Percentiles rank a stretch among this genome's conserved stretches.
These are phyloP conservation scores for Cervus canadensis DNA, from an alignment of 2,113 vertebrate genomes.

Conservation along the genomic window DNA sequence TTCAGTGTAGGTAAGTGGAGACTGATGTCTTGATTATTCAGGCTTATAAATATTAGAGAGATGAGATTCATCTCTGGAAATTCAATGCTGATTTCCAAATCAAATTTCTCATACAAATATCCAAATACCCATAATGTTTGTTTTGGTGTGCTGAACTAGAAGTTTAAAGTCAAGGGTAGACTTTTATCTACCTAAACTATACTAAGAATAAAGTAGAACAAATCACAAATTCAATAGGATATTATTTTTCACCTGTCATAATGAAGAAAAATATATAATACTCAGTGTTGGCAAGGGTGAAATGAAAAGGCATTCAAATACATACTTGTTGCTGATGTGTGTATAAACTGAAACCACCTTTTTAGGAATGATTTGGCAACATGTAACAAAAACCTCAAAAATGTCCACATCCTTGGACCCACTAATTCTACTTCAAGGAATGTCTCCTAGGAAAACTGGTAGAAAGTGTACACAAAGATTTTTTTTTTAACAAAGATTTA, in stretches of 20 bases:
- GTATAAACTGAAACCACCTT: neutral
- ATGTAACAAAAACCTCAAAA: slow-evolving; percentile 2
- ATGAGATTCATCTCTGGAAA: slow-evolving; percentile 18
- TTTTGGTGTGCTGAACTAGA: neutral
- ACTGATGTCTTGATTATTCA: neutral
- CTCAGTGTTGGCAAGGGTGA: neutral
- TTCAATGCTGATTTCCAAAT: neutral
- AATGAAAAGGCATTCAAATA: neutral
- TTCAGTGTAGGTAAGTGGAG: neutral
- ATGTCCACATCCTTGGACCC: neutral
- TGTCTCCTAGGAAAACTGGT: slow-evolving; percentile 10
- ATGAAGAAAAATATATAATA: neutral
- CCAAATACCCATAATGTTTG: neutral
- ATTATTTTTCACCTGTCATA: slow-evolving; percentile 34
- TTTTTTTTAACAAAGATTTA: neutral
- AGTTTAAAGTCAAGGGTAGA: neutral
- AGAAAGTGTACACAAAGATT: neutral
- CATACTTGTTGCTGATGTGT: neutral
- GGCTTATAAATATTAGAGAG: neutral
- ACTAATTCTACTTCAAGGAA: slow-evolving; percentile 18
- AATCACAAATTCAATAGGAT: neutral
- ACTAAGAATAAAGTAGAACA: neutral
- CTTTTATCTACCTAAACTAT: slow-evolving; percentile 8
- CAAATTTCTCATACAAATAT: neutral
- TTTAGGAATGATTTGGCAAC: neutral